Conservation (phyloP, 2,888 invertebrate species). For the Conomelus anceps region DNA sequence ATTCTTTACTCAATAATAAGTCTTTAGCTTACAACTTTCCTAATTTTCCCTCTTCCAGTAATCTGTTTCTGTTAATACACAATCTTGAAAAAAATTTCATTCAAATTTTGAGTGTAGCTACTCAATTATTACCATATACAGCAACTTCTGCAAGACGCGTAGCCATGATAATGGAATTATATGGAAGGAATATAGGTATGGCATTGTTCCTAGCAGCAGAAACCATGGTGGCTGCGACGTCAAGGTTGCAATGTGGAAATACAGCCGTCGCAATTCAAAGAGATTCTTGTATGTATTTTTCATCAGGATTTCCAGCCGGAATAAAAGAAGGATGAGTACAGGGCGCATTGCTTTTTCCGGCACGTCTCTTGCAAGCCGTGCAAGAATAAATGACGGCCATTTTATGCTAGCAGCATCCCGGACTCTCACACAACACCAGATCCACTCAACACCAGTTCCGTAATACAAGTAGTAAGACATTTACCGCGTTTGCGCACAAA, state of each 20-base stretch:
- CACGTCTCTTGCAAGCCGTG: not conserved
- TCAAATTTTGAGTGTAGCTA: too few relatives aligned
- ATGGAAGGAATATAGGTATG: too few relatives aligned
- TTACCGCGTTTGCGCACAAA: not conserved
- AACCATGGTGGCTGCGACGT: not conserved
- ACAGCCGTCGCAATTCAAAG: not conserved
- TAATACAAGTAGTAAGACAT: too few relatives aligned
- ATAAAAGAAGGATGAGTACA: not conserved
- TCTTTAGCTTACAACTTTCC: too few relatives aligned
- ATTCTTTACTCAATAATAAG: too few relatives aligned
- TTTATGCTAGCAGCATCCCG: not conserved
- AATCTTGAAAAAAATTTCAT: too few relatives aligned
- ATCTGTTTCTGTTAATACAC: too few relatives aligned
- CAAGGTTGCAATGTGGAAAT: not conserved
- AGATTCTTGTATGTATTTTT: not conserved
- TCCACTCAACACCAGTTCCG: not conserved
- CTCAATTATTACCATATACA: too few relatives aligned
- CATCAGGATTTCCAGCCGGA: not conserved
- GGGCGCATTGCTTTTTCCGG: not conserved
- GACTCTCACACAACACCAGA: not conserved
- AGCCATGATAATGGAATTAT: too few relatives aligned
- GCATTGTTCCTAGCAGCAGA: not conserved
- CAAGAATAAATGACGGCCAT: not conserved
- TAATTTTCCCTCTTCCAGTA: too few relatives aligned
- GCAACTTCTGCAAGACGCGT: too few relatives aligned